phyloP scores from a whole-genome alignment of 35 echinoderm and acorn worm genomes.

The Patiria miniata region DNA sequence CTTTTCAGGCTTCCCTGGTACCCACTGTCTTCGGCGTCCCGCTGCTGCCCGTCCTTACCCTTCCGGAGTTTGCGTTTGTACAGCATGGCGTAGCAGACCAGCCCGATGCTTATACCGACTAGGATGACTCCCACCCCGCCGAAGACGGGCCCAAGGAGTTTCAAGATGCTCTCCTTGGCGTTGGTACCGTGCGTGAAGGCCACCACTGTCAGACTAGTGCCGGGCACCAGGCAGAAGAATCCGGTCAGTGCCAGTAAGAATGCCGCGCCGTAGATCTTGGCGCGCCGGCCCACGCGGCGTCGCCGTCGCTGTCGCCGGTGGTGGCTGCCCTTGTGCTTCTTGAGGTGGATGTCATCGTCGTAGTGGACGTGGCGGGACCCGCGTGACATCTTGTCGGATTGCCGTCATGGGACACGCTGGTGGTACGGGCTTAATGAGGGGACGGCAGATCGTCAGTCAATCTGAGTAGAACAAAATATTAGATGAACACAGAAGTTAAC shows the following conservation, averaged over 20 bases:
- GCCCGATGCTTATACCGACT: conserved; percentile 7
- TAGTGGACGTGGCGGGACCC: conserved; percentile 15
- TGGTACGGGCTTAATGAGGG: no score
- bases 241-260: conserved; percentile 8
- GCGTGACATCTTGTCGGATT: conserved; percentile 17
- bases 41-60: not conserved
- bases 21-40: not conserved
- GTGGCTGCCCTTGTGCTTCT: not conserved
- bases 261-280: conserved; percentile 13
- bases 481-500: no score
- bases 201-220: not conserved
- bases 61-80: not conserved
- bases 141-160: not conserved
- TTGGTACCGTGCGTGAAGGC: conserved; percentile 10
- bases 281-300: not conserved
- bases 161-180: not conserved
- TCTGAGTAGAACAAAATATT: no score
- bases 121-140: not conserved
- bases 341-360: not conserved
- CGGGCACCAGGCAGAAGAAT: not conserved
- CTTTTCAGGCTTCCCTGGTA: not conserved
- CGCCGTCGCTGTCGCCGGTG: conserved; percentile 14
- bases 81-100: conserved; percentile 1
- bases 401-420: no score
- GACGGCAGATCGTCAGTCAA: no score